Evolutionary conservation across 2,888 invertebrate species (phyloP).

Genomic region (Myopa tessellatipennis): DNA sequence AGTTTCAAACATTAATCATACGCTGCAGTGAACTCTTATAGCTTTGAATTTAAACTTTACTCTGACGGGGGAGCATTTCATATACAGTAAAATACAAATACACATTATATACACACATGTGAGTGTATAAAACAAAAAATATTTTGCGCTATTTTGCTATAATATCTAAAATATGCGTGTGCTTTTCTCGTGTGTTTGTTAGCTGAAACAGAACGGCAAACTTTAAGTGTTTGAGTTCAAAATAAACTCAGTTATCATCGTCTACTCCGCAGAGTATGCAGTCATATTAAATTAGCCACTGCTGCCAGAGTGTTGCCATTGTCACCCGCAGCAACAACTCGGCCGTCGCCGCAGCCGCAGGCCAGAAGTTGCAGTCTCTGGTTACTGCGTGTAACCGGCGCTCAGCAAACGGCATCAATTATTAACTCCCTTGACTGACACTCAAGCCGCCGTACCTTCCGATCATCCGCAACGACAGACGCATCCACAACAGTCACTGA

Average conservation of each 20-base stretch:
- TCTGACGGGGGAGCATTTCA: no score
- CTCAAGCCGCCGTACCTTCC: conserved; percentile 13
- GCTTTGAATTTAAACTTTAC: no score
- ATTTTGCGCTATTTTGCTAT: neutral
- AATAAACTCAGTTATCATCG: neutral
- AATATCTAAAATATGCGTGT: neutral
- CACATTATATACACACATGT: no score
- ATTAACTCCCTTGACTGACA: conserved; percentile 4
- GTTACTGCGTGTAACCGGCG: conserved; percentile 7
- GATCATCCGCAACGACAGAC: conserved; percentile 13
- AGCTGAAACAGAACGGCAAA: no score
- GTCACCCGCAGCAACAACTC: neutral
- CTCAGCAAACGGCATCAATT: conserved; percentile 24
- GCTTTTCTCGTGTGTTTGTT: no score
- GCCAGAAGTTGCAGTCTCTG: neutral
- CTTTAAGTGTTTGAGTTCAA: no score
- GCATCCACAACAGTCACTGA: neutral
- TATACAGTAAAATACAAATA: no score
- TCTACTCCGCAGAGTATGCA: neutral
- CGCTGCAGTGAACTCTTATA: conserved; percentile 5
- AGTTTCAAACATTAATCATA: conserved; percentile 9
- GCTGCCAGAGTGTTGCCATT: neutral
- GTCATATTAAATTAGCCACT: neutral
- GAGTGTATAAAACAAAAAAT: no score
- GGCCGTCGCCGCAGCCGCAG: neutral